Evolutionary conservation across 2,113 vertebrate genomes (phyloP).

Genomic region (Hypocryptadius cinnamomeus): DNA sequence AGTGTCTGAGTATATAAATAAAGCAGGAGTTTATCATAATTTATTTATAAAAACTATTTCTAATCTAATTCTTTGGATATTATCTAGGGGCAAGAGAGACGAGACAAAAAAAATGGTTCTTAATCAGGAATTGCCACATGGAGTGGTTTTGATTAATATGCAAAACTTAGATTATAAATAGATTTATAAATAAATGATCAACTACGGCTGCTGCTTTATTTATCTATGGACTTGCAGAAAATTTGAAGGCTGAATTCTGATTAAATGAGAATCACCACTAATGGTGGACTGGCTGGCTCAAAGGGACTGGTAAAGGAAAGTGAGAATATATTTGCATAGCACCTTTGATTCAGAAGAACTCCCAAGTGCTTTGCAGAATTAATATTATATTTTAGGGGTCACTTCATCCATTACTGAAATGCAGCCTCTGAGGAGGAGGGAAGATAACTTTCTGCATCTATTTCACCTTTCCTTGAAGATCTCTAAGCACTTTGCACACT

Average conservation of each 20-base stretch:
- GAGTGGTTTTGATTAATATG: constrained; percentile 60
- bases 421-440: not conserved
- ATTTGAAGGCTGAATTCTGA: constrained; percentile 61
- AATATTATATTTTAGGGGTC: constrained; percentile 54
- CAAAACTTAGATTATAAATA: constrained; percentile 65
- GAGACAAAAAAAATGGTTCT: constrained; percentile 16
- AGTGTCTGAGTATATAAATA: constrained; percentile 47
- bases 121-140: constrained; percentile 58
- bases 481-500: constrained; percentile 31
- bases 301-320: constrained; percentile 4
- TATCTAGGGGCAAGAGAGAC: constrained; percentile 32
- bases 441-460: constrained; percentile 13
- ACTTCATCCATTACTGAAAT: constrained; percentile 23
- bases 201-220: constrained; percentile 57
- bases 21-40: constrained; percentile 61
- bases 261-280: constrained; percentile 57
- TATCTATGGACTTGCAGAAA: constrained; percentile 59
- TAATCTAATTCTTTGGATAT: constrained; percentile 63
- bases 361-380: constrained; percentile 29
- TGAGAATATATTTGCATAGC: constrained; percentile 45
- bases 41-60: constrained; percentile 70
- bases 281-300: constrained; percentile 26
- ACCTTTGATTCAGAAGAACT: constrained; percentile 47
- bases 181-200: constrained; percentile 70
- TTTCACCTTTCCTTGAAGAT: constrained; percentile 14